These are phyloP conservation scores for Taenioides sp. DNA, from an alignment of 2,797 vertebrate species.

Conservation along the genomic window DNA sequence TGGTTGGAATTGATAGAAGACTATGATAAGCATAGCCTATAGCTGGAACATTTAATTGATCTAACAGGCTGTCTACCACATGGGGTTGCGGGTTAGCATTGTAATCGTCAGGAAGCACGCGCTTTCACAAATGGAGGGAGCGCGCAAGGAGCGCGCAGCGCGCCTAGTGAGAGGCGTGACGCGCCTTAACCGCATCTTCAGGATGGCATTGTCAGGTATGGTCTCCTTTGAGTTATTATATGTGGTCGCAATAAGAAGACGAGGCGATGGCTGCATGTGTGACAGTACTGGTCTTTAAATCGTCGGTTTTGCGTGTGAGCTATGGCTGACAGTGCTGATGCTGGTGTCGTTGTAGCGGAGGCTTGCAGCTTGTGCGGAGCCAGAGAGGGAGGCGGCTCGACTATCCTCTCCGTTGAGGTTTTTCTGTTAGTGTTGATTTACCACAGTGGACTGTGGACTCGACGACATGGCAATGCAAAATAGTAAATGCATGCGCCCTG, in stretches of 20 bases:
- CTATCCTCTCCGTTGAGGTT: slow-evolving; percentile 1
- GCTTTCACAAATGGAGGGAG: slow-evolving; percentile 34
- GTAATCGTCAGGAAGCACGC: slow-evolving; percentile 16
- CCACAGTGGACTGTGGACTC: background rate
- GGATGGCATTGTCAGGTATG: slow-evolving; percentile 66
- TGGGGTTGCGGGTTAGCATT: background rate
- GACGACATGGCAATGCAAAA: background rate
- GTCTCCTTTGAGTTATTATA: slow-evolving; percentile 19
- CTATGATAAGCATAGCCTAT: background rate
- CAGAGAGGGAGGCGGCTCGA: slow-evolving; percentile 31
- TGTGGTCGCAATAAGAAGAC: background rate
- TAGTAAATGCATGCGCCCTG: background rate
- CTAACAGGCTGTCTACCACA: background rate
- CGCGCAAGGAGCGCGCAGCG: slow-evolving; percentile 59
- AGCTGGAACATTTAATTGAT: background rate
- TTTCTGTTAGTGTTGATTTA: background rate
- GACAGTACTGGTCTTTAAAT: too few species aligned
- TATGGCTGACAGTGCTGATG: background rate
- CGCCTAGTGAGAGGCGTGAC: slow-evolving; percentile 67
- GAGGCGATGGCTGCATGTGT: background rate
- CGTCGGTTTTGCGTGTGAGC: background rate
- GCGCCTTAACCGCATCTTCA: slow-evolving; percentile 60
- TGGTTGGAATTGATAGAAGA: background rate
- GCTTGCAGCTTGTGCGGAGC: slow-evolving; percentile 17
- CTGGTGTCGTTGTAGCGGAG: slow-evolving; percentile 8